Evolutionary conservation across 2,797 vertebrate genomes (phyloP), one percentile per base, ranked within the genome.

Genomic region (Acanthurus leucopareius): DNA sequence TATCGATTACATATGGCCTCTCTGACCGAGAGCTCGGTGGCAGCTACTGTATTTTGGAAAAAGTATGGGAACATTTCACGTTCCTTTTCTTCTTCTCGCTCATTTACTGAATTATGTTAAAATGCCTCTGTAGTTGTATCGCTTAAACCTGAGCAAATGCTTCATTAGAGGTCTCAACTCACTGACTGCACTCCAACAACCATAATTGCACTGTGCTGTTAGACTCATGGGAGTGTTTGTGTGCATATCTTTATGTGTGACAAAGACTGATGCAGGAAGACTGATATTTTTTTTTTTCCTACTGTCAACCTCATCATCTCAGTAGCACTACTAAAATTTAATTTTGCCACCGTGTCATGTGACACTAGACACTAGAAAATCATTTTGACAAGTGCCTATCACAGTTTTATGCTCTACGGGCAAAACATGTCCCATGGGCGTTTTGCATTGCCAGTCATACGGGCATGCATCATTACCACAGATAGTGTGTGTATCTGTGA

Each of bases 111-210:
- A 86, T 69, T 66, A 40, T 83, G 57, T 74, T 77, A 57, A 90
- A 92, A 90, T 88, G 83, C 68, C 85, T 84, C 83, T 68, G 72
- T 64, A 62, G 59, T 40, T 74, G 60, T 79, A 79, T 58, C 67
- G 56, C 82, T 77, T 72, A 88, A 83, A 87, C 80, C 78, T 94
- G 87, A 92, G 91, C 86, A 91, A 89, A 92, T 86, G 79, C 85
- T 90, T 93, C 90, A 90, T 94, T 91, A 91, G 82, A 91, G 81
- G 80, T 73, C 48, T 87, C 62, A 49, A 73, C 83, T 86, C 86
- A 64, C 38, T 86, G 84, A 88, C 75, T 86, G 79, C 77, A 73
- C 70, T 73, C 45, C 42, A 42, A 32, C 72, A 74, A 48, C 57
- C 54, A 57, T 78, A 82, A 74, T 14, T 3, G 58, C 59, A 61